These are phyloP conservation scores for Otolemur crassicaudatus DNA, from an alignment of 2,797 vertebrate species.

Conservation along the genomic window DNA sequence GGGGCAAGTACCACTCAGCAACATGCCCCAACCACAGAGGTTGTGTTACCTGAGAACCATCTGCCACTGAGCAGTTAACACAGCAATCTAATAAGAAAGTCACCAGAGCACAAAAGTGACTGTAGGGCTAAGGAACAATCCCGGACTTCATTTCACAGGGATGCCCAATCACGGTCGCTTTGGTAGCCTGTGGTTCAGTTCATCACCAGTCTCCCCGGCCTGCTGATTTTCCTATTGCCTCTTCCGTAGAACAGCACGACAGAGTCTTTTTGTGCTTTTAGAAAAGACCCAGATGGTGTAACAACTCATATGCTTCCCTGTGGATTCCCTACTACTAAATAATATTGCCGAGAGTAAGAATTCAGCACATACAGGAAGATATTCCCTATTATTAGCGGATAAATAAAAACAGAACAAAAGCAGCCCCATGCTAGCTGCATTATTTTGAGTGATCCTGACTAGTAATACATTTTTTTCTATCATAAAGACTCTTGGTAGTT, in stretches of 20 bases:
- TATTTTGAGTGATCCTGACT: neutral
- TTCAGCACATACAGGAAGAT: neutral
- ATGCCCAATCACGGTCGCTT: constrained; percentile 9
- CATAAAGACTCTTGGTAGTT: constrained; percentile 33
- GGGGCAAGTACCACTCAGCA: neutral
- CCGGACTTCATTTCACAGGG: constrained; percentile 1
- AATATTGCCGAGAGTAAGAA: constrained; percentile 58
- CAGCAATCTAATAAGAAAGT: constrained; percentile 60
- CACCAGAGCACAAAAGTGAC: neutral
- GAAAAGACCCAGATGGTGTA: neutral
- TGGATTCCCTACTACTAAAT: constrained; percentile 49
- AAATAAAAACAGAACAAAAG: constrained; percentile 62
- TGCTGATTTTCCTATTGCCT: constrained; percentile 58
- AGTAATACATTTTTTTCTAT: constrained; percentile 27
- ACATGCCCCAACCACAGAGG: neutral
- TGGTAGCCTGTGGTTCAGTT: constrained; percentile 11
- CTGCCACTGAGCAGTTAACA: constrained; percentile 52
- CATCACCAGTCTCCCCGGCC: neutral
- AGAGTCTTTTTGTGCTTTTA: constrained; percentile 44
- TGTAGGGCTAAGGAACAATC: neutral
- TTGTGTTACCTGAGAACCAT: neutral
- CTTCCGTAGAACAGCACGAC: constrained; percentile 55
- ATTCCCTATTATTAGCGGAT: constrained; percentile 52
- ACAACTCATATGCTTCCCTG: constrained; percentile 15
- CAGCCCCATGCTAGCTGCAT: neutral